phyloP scores from a whole-genome alignment of 2,797 vertebrate species.

The Rhinella marina region DNA sequence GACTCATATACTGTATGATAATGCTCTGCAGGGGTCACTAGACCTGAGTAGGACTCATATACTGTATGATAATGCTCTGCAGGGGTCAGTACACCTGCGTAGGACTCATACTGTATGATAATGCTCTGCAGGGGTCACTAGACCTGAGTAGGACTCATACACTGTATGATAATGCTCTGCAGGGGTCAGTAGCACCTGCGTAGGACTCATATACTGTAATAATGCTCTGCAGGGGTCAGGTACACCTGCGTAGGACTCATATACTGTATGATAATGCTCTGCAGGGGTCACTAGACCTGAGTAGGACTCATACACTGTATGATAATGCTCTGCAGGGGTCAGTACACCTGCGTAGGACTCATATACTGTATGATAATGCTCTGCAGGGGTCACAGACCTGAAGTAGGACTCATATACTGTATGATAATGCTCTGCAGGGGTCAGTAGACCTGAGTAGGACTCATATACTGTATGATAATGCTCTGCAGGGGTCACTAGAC shows the following conservation, averaged over 20 bases:
- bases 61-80: background rate
- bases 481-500: background rate
- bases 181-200: background rate
- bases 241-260: background rate
- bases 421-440: background rate
- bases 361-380: background rate
- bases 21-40: background rate
- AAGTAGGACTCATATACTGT: background rate
- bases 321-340: background rate
- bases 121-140: background rate
- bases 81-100: background rate
- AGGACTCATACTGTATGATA: background rate
- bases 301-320: background rate
- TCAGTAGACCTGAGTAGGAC: too few species aligned
- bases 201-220: background rate
- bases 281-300: background rate
- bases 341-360: background rate
- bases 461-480: background rate
- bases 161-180: slow-evolving; percentile 1
- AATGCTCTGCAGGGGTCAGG: background rate
- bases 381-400: background rate
- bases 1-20: background rate
- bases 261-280: background rate
- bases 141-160: background rate
- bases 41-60: background rate